Evolutionary conservation across 2,797 vertebrate genomes (phyloP).

Genomic region (Tragopan temminckii): DNA sequence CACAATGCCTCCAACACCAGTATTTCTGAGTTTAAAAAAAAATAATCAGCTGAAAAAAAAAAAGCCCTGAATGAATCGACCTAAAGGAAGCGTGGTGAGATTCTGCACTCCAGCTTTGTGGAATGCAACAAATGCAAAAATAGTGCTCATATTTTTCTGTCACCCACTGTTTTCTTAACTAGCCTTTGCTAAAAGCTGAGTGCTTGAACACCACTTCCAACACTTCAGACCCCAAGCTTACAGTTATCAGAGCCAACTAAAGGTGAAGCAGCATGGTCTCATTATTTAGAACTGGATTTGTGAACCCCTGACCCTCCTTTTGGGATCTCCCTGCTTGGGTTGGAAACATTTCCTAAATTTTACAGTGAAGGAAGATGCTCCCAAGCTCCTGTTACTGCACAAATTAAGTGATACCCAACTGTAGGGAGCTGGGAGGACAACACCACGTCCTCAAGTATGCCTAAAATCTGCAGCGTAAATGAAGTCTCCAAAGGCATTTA

Average conservation of each 20-base stretch:
- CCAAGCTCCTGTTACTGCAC: not conserved
- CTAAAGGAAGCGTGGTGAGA: not conserved
- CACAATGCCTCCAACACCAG: not conserved
- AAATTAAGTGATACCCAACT: accelerated
- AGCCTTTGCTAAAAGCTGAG: not conserved
- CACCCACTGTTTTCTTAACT: not conserved
- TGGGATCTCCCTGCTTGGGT: not conserved
- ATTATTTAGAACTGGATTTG: not conserved
- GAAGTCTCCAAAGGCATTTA: not conserved
- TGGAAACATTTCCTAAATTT: not conserved
- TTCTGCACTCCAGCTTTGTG: not conserved
- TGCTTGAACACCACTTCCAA: accelerated
- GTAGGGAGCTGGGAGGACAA: accelerated
- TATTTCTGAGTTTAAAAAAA: not conserved
- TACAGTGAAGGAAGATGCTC: not conserved
- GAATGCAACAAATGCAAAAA: not conserved
- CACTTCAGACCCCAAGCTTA: not conserved
- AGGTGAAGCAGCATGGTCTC: accelerated
- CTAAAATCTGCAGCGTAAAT: not conserved
- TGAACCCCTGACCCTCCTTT: not conserved
- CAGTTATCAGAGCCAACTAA: not conserved
- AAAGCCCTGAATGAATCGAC: not conserved
- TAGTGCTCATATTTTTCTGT: not conserved
- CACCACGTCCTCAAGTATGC: accelerated
- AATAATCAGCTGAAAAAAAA: not conserved